Evolutionary conservation across 2,113 vertebrate species (phyloP).

Genomic region (Podarcis raffonei): DNA sequence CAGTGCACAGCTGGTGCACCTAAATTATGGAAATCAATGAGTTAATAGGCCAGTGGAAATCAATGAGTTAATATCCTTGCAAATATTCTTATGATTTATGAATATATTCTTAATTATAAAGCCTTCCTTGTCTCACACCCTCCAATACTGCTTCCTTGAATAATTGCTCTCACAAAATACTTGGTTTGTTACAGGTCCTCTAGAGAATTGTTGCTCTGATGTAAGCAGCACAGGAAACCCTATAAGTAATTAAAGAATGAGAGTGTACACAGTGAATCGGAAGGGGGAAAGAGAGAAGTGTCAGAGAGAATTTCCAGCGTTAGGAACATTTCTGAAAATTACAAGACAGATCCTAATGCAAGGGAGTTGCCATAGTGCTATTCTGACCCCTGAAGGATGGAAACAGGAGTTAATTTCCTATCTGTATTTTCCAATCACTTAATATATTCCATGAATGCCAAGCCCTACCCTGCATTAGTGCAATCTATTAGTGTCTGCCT

Average conservation of each 20-base stretch:
- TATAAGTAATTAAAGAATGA: conserved; percentile 54
- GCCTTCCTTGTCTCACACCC: not conserved
- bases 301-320: not conserved
- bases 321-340: conserved; percentile 64
- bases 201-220: conserved; percentile 22
- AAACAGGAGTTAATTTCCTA: conserved; percentile 78
- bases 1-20: not conserved
- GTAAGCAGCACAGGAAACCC: conserved; percentile 41
- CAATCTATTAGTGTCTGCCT: conserved; percentile 57
- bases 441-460: conserved; percentile 65
- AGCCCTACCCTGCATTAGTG: conserved; percentile 67
- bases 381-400: conserved; percentile 86
- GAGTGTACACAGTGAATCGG: not conserved
- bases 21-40: not conserved
- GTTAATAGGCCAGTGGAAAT: conserved; percentile 3
- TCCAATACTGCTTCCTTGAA: conserved; percentile 15
- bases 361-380: conserved; percentile 75
- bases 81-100: conserved; percentile 40
- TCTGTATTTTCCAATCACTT: conserved; percentile 57
- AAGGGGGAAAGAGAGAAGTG: not conserved
- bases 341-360: conserved; percentile 60
- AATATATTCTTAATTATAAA: conserved; percentile 24
- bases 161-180: conserved; percentile 27
- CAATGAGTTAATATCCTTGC: conserved; percentile 24
- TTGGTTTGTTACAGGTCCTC: conserved; percentile 48